Conservation (phyloP, 2,888 invertebrate species). For the Elmis aenea region DNA sequence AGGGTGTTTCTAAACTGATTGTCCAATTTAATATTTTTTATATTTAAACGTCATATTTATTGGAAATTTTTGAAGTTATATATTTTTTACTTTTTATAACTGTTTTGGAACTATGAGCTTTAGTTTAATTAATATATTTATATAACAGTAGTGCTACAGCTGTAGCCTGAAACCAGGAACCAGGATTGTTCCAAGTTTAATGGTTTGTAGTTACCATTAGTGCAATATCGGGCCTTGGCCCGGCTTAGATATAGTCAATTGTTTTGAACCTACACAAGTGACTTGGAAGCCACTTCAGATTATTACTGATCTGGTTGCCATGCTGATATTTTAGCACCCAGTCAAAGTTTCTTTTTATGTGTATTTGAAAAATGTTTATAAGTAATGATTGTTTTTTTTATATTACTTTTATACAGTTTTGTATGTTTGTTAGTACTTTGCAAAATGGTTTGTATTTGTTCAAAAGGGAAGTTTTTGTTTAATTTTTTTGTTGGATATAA, state of each 20-base stretch:
- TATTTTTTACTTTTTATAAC: conserved; percentile 48
- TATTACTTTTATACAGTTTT: conserved; percentile 48
- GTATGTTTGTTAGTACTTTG: conserved; percentile 48
- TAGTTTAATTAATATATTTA: conserved; percentile 37
- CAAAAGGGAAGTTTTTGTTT: conserved; percentile 44
- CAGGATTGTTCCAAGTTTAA: conserved; percentile 10
- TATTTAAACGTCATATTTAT: conserved; percentile 45
- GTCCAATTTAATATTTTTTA: conserved; percentile 41
- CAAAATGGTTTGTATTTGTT: conserved; percentile 40
- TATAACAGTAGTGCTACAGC: conserved; percentile 22
- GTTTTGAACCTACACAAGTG: conserved; percentile 46
- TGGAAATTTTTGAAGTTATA: conserved; percentile 44
- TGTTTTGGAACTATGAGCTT: conserved; percentile 40
- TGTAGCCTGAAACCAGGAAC: conserved; percentile 10
- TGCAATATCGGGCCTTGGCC: conserved; percentile 45
- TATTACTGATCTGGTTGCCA: conserved; percentile 16
- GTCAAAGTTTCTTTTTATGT: conserved; percentile 42
- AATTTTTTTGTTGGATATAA: conserved; percentile 48
- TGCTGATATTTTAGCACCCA: conserved; percentile 32
- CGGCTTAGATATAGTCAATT: conserved; percentile 46
- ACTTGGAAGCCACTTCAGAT: conserved; percentile 37
- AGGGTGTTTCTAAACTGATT: conserved; percentile 40
- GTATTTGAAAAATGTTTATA: conserved; percentile 32
- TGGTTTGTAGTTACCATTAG: conserved; percentile 45
- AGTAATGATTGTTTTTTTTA: conserved; percentile 46